phyloP scores from a whole-genome alignment of 2,113 vertebrate genomes.

The Corvus hawaiiensis region DNA sequence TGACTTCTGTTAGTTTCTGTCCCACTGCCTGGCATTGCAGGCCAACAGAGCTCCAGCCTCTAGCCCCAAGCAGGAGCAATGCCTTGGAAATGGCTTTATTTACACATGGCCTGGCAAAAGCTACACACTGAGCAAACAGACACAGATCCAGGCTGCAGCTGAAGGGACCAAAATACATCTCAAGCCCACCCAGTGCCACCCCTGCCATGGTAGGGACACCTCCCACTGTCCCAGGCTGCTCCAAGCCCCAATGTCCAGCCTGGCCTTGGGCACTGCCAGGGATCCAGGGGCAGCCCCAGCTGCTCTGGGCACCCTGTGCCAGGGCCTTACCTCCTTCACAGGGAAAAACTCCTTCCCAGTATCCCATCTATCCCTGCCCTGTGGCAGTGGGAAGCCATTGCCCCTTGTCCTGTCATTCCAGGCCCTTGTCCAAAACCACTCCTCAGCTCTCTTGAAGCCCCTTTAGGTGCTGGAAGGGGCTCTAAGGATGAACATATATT shows the following conservation, averaged over 20 bases:
- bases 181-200: rapidly evolving
- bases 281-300: not conserved
- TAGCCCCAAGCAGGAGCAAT: not conserved
- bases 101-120: not conserved
- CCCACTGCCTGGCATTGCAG: not conserved
- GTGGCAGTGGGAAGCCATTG: not conserved
- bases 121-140: rapidly evolving
- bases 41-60: not conserved
- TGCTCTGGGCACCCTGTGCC: not conserved
- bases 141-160: not conserved
- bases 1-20: not conserved
- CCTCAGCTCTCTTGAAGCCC: not conserved
- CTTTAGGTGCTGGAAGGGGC: not conserved
- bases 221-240: not conserved
- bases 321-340: not conserved
- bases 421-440: not conserved
- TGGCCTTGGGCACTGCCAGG: not conserved
- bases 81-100: not conserved
- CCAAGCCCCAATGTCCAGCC: not conserved
- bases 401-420: not conserved
- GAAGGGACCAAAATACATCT: not conserved
- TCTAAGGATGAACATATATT: not conserved
- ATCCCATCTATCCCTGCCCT: rapidly evolving
- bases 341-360: rapidly evolving
- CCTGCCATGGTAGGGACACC: not conserved